Evolutionary conservation across 2,888 invertebrate genomes (phyloP).

Genomic region (Caenorhabditis plicata): DNA sequence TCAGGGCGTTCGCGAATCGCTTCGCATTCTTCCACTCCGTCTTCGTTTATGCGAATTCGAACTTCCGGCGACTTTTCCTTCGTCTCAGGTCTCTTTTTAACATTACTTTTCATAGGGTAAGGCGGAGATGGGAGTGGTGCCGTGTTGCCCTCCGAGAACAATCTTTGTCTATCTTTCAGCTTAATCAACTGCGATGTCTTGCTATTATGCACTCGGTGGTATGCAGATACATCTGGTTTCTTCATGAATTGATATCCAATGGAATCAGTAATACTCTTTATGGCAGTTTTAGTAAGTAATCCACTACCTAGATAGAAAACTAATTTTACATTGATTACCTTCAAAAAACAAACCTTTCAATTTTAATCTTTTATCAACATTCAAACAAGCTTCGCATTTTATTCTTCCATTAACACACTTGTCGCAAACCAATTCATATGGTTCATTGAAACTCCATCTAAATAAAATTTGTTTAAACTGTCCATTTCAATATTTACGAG

Average conservation of each 20-base stretch:
- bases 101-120: background rate
- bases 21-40: background rate
- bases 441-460: background rate
- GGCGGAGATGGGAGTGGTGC: background rate
- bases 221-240: conserved; percentile 2
- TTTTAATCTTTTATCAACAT: background rate
- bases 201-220: background rate
- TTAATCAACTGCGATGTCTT: conserved; percentile 2
- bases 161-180: background rate
- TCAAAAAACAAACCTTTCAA: background rate
- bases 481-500: too few species aligned
- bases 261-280: background rate
- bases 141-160: background rate
- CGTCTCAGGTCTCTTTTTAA: background rate
- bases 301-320: too few species aligned
- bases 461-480: too few species aligned
- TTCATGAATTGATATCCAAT: background rate
- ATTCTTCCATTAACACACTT: background rate
- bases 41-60: background rate
- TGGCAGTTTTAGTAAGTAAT: too few species aligned
- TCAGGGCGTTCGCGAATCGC: conserved; percentile 8
- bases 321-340: background rate
- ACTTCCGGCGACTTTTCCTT: background rate
- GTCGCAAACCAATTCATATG: background rate
- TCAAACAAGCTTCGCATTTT: background rate